A percentile compares a stretch with the other conserved stretches of the same genome.
Conservation (phyloP, 2,113 vertebrate genomes). For the Jaculus jaculus region DNA sequence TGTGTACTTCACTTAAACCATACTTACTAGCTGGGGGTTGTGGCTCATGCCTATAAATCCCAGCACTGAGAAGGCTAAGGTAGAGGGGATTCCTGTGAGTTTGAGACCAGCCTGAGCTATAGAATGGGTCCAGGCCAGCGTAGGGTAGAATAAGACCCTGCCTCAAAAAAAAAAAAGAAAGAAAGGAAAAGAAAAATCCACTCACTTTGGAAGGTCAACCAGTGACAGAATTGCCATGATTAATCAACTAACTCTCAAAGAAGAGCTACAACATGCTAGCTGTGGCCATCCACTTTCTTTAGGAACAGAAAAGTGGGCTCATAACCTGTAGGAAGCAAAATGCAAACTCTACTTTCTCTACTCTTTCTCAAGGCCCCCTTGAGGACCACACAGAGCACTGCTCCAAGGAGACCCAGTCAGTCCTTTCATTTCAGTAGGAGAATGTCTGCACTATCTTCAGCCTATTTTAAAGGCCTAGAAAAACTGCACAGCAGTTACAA, state of each 20-base stretch:
- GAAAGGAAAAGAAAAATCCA: too few relatives aligned
- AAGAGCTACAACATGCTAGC: background rate
- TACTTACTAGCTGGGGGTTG: background rate
- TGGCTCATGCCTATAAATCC: too few relatives aligned
- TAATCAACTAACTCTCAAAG: conserved; percentile 7
- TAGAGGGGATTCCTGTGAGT: too few relatives aligned
- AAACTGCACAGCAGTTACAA: background rate
- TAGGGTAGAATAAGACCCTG: too few relatives aligned
- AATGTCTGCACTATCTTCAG: background rate
- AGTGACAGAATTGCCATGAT: background rate
- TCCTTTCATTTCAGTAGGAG: background rate
- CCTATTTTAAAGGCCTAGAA: background rate
- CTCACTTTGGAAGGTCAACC: background rate
- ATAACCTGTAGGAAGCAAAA: background rate
- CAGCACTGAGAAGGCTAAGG: too few relatives aligned
- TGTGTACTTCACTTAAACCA: background rate
- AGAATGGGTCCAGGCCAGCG: too few relatives aligned
- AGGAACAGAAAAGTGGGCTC: conserved; percentile 16
- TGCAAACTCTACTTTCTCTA: background rate
- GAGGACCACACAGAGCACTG: background rate
- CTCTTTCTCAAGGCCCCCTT: conserved; percentile 28
- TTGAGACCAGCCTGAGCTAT: too few relatives aligned
- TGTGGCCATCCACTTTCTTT: background rate
- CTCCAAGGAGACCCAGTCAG: background rate
- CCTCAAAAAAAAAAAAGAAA: too few relatives aligned